Percentiles rank a stretch among this genome's conserved stretches.
Conservation (phyloP, 2,888 invertebrate species). For the Oscheius sp. region DNA sequence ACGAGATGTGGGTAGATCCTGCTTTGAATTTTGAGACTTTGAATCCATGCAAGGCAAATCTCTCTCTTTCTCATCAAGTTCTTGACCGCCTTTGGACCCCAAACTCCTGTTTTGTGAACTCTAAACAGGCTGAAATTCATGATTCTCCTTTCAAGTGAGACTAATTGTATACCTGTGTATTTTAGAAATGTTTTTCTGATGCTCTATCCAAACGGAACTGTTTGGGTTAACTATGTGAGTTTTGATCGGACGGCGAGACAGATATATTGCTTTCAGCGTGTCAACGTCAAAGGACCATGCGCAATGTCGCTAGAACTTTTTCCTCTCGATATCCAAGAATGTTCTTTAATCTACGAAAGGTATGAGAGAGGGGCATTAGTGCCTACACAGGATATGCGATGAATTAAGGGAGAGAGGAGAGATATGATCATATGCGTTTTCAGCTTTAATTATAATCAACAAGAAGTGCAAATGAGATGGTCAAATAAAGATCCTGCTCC, state of each 20-base stretch:
- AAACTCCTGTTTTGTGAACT: slow-evolving; percentile 66
- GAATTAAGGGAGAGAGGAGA: neutral
- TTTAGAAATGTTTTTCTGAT: slow-evolving; percentile 67
- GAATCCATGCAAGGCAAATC: slow-evolving; percentile 69
- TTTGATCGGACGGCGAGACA: neutral
- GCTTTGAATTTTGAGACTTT: slow-evolving; percentile 64
- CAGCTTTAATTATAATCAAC: slow-evolving; percentile 70
- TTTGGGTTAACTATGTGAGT: slow-evolving; percentile 69
- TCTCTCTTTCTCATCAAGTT: slow-evolving; percentile 68
- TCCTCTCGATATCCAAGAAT: slow-evolving; percentile 68
- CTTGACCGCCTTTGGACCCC: slow-evolving; percentile 62
- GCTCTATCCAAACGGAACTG: slow-evolving; percentile 66
- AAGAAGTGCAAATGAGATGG: slow-evolving; percentile 69
- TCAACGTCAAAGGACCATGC: slow-evolving; percentile 69
- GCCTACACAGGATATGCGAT: neutral
- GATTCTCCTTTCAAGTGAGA: slow-evolving; percentile 66
- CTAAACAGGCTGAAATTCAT: slow-evolving; percentile 69
- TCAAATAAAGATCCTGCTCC: slow-evolving; percentile 36
- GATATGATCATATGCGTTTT: slow-evolving; percentile 17
- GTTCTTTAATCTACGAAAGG: slow-evolving; percentile 65
- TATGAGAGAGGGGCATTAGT: neutral
- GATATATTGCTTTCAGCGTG: slow-evolving; percentile 53
- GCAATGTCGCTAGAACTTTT: slow-evolving; percentile 62
- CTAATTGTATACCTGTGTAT: neutral
- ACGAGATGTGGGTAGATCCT: slow-evolving; percentile 69